phyloP scores from a whole-genome alignment of 2,797 vertebrate species.

The Steatocranus sp. region DNA sequence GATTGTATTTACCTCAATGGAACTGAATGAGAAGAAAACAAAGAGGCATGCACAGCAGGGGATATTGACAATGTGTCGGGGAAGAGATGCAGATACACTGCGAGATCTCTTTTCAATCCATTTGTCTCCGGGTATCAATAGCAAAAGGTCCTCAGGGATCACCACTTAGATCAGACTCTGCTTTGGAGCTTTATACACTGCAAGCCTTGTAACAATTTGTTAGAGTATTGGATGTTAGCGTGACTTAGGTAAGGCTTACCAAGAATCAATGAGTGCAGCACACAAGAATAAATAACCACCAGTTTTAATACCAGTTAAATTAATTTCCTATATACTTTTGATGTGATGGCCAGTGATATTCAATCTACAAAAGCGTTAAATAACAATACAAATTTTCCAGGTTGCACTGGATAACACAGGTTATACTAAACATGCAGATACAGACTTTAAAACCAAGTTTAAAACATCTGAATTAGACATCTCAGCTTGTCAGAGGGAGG shows the following conservation, averaged over 20 bases:
- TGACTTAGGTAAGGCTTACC: neutral
- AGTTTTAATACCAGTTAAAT: neutral
- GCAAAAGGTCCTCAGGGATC: conserved; percentile 34
- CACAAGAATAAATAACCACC: neutral
- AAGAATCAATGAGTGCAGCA: neutral
- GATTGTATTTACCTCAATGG: neutral
- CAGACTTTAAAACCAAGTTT: neutral
- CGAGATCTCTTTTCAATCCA: conserved; percentile 50
- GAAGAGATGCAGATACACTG: conserved; percentile 21
- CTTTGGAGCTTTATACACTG: conserved; percentile 7
- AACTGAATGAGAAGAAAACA: conserved; percentile 33
- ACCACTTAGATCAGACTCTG: conserved; percentile 22
- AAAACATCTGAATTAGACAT: neutral
- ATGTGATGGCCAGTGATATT: neutral
- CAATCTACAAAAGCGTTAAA: neutral
- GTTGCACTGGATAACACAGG: neutral
- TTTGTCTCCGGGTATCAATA: conserved; percentile 45
- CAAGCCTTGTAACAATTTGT: neutral
- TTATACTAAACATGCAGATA: neutral
- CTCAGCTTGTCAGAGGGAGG: neutral
- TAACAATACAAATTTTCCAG: neutral
- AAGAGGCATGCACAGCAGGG: neutral
- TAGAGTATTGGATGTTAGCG: neutral
- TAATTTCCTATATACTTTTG: neutral
- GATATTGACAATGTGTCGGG: conserved; percentile 54